Evolutionary conservation across 2,797 vertebrate genomes (phyloP).

Genomic region (Mormyrus hasselquistii): DNA sequence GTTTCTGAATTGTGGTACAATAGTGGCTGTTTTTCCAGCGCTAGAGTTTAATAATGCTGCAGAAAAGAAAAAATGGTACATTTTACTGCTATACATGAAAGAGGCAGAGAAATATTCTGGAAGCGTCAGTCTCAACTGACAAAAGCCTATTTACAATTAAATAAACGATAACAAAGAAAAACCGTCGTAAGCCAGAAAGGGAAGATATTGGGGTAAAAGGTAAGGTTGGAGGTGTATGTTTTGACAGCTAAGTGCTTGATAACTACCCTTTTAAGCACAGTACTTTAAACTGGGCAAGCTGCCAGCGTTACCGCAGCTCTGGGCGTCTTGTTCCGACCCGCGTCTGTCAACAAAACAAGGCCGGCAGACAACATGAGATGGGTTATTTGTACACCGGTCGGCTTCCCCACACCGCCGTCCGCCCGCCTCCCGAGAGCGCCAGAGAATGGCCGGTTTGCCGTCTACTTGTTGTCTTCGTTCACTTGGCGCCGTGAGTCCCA

Average conservation of each 20-base stretch:
- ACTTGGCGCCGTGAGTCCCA: neutral
- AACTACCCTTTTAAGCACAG: conserved; percentile 12
- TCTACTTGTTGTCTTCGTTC: no score
- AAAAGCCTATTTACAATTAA: neutral
- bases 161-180: neutral
- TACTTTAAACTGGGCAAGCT: conserved; percentile 11
- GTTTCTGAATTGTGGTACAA: no score
- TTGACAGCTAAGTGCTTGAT: conserved; percentile 18
- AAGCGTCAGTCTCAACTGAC: neutral
- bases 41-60: neutral
- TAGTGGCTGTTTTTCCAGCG: no score
- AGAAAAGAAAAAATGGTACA: no score
- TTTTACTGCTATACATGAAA: neutral
- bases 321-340: conserved; percentile 12
- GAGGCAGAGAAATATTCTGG: neutral
- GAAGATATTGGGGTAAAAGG: neutral
- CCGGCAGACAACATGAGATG: neutral
- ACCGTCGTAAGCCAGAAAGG: neutral
- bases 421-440: neutral
- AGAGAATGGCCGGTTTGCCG: neutral
- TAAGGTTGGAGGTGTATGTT: conserved; percentile 10
- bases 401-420: neutral
- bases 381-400: neutral
- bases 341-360: neutral
- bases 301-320: neutral